These are phyloP conservation scores for Amiota minor DNA, from an alignment of 2,888 invertebrate genomes.

Conservation along the genomic window DNA sequence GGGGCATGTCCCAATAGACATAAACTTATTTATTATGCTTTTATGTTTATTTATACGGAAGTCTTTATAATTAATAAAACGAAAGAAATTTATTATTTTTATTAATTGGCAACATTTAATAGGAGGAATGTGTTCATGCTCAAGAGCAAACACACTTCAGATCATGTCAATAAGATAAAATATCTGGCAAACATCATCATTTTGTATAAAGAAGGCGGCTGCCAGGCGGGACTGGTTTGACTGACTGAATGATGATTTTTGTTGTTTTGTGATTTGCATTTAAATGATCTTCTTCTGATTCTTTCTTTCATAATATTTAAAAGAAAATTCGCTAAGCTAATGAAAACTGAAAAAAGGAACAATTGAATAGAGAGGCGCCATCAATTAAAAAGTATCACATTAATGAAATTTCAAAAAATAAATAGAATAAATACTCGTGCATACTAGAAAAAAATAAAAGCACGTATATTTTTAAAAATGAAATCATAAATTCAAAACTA, in stretches of 20 bases:
- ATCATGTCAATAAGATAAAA: conserved; percentile 23
- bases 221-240: neutral
- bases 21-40: too few species aligned
- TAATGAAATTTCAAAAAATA: conserved; percentile 33
- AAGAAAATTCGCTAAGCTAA: neutral
- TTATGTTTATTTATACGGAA: conserved; percentile 13
- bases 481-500: conserved; percentile 45
- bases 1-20: too few species aligned
- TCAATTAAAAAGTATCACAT: conserved; percentile 53
- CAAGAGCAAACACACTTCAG: conserved; percentile 28
- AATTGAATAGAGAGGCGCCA: conserved; percentile 53
- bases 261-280: conserved; percentile 8
- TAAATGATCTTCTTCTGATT: neutral
- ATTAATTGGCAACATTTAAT: conserved; percentile 25
- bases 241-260: neutral
- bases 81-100: conserved; percentile 1
- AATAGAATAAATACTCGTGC: too few species aligned
- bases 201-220: neutral
- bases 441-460: conserved; percentile 1
- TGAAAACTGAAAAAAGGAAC: neutral
- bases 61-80: too few species aligned
- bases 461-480: conserved; percentile 57
- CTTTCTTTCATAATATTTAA: neutral
- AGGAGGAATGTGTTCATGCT: neutral
- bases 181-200: conserved; percentile 7